Base-by-base conservation (phyloP, 2,888 invertebrate genomes). In the Clunio marinus region DNA sequence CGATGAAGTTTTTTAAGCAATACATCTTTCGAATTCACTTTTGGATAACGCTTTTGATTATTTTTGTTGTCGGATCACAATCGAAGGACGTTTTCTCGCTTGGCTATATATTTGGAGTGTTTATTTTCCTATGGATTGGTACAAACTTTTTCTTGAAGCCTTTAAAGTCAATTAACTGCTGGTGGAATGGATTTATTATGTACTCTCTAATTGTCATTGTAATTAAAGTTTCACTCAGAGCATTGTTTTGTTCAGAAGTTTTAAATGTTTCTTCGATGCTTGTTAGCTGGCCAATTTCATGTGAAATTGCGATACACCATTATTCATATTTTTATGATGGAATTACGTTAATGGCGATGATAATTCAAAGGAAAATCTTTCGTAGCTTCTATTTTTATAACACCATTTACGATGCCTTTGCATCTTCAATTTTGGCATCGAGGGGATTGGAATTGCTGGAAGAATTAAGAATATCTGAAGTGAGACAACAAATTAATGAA, bases 51-150 rank as follows among this genome's bases (percentile, higher is more conserved):
- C 75, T 89, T 69, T 84, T 86, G 1, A 82, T 87, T 57, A 83
- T 88, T 74, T 86, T 89, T 74, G 78, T 87, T 27, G 85, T 88
- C 20, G 89, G 88, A 45, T 86, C 87, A 0, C 83, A 84, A 69
- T 80, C 86, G 69, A 84, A 87, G 57, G 86, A 85, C 72, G 75
- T 88, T 5, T 87, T 88, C 76, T 86, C 87, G 1, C 77, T 88
- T 72, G 87, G 88, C 7, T 89, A 89, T 73, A 80, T 89, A 24
- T 81, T 88, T 32, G 84, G 86, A 2, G 85, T 87, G 5, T 88
- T 89, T 75, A 80, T 85, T 71, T 87, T 89, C 75, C 81, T 89
- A 32, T 89, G 89, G 88, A 85, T 85, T 75, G 89, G 89, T 17
- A 87, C 86, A 73, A 87, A 88, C 72, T 84, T 88, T 73, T 87